Conservation (phyloP, 2,113 vertebrate genomes). For the Paradisaea rubra region DNA sequence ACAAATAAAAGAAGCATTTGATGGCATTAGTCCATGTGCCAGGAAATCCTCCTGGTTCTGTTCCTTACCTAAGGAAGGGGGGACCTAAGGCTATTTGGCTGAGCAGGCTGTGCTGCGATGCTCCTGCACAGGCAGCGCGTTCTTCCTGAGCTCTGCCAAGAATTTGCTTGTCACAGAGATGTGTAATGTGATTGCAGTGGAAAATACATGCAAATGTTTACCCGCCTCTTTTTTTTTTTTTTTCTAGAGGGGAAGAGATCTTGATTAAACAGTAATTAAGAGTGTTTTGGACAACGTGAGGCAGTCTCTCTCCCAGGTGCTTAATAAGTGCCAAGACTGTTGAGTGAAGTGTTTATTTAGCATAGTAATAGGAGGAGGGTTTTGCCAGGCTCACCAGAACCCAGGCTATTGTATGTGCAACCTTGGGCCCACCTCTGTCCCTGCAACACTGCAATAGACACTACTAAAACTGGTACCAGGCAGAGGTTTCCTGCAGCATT, state of each 20-base stretch:
- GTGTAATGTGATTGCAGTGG: background rate
- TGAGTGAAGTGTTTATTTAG: constrained; percentile 60
- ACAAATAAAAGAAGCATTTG: constrained; percentile 53
- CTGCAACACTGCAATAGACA: accelerated
- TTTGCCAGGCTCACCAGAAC: background rate
- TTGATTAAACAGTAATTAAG: constrained; percentile 65
- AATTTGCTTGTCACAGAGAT: constrained; percentile 25
- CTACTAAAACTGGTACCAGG: background rate
- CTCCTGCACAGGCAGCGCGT: constrained; percentile 27
- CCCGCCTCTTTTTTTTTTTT: background rate
- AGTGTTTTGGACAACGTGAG: constrained; percentile 48
- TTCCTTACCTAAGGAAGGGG: constrained; percentile 37
- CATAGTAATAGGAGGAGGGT: background rate
- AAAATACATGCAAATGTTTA: constrained; percentile 27
- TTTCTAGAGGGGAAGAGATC: constrained; percentile 42
- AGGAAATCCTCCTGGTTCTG: constrained; percentile 47
- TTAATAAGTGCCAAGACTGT: constrained; percentile 52
- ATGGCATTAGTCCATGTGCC: constrained; percentile 42
- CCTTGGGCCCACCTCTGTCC: background rate
- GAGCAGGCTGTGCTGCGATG: constrained; percentile 7
- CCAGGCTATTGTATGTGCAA: accelerated
- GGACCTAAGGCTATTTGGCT: constrained; percentile 61
- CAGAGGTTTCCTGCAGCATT: background rate
- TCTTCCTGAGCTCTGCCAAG: constrained; percentile 43
- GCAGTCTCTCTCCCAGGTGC: constrained; percentile 58